These are phyloP conservation scores for Poecilia velifera DNA, from an alignment of 2,797 vertebrate genomes.

Conservation along the genomic window DNA sequence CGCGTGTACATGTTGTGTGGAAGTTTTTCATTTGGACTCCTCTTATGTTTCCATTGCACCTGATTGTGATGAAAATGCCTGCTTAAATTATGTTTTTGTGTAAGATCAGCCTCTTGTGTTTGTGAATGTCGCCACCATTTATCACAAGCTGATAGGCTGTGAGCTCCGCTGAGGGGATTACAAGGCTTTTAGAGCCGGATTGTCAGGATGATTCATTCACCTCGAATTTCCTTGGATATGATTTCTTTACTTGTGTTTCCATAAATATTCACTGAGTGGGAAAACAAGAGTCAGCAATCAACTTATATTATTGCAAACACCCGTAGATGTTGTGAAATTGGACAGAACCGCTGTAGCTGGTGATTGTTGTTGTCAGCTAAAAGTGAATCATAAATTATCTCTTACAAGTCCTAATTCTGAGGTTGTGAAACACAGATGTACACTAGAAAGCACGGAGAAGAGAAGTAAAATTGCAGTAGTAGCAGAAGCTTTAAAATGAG, in stretches of 20 bases:
- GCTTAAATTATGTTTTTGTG: conserved; percentile 48
- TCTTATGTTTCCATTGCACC: conserved; percentile 31
- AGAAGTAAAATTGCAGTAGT: conserved; percentile 21
- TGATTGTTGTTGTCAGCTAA: conserved; percentile 40
- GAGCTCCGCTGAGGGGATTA: conserved; percentile 46
- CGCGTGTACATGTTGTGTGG: conserved; percentile 15
- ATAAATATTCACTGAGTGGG: conserved; percentile 9
- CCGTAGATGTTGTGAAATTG: conserved; percentile 41
- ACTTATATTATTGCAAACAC: conserved; percentile 35
- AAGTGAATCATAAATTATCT: conserved; percentile 44
- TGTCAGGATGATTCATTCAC: conserved; percentile 54
- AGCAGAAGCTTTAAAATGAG: conserved; percentile 6
- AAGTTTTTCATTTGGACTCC: conserved; percentile 33
- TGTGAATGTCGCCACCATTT: conserved; percentile 42
- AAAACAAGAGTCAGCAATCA: conserved; percentile 37
- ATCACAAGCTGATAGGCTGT: conserved; percentile 58
- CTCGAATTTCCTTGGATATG: conserved; percentile 43
- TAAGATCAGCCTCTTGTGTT: conserved; percentile 43
- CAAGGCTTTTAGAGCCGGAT: conserved; percentile 42
- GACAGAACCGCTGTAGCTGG: conserved; percentile 35
- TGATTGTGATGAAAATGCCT: conserved; percentile 47
- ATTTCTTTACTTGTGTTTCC: conserved; percentile 52
- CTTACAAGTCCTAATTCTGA: conserved; percentile 31
- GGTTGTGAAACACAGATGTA: conserved; percentile 9
- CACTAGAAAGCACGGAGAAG: conserved; percentile 11